A percentile compares a stretch with the other conserved stretches of the same genome.
Evolutionary conservation across 1,140 invertebrate genomes (phyloP).

Genomic region (Saxidomus purpurata): DNA sequence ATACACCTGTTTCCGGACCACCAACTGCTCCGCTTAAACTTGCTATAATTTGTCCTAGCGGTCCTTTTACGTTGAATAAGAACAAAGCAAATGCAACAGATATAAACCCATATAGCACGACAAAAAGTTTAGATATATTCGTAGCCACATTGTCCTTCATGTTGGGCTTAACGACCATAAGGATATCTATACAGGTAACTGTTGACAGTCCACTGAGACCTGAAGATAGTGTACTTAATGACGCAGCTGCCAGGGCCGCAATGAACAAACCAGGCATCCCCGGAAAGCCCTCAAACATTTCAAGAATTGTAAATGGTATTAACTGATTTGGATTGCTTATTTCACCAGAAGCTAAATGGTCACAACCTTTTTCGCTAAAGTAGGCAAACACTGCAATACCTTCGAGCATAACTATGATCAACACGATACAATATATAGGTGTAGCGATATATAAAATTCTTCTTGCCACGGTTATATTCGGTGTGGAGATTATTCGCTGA

Average conservation of each 20-base stretch:
- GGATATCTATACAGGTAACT: slow-evolving; percentile 9
- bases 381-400: slow-evolving; percentile 44
- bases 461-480: not conserved
- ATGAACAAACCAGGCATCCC: slow-evolving; percentile 45
- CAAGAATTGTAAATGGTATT: slow-evolving; percentile 39
- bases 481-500: slow-evolving; percentile 38
- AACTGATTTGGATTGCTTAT: slow-evolving; percentile 49
- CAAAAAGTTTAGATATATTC: slow-evolving; percentile 51
- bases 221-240: slow-evolving; percentile 45
- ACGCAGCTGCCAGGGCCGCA: slow-evolving; percentile 27
- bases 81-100: slow-evolving; percentile 9
- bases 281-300: slow-evolving; percentile 7
- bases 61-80: slow-evolving; percentile 16
- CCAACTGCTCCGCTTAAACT: not conserved
- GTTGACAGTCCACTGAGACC: slow-evolving; percentile 33
- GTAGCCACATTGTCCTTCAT: slow-evolving; percentile 9
- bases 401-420: slow-evolving; percentile 7
- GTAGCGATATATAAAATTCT: slow-evolving; percentile 30
- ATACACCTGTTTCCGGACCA: slow-evolving; percentile 35
- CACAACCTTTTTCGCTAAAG: slow-evolving; percentile 21
- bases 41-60: slow-evolving; percentile 14
- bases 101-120: slow-evolving; percentile 16
- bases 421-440: slow-evolving; percentile 11
- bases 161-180: not conserved
- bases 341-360: not conserved